These are phyloP conservation scores for Caenorhabditis sp. DNA, from an alignment of 2,888 invertebrate species.

Conservation along the genomic window DNA sequence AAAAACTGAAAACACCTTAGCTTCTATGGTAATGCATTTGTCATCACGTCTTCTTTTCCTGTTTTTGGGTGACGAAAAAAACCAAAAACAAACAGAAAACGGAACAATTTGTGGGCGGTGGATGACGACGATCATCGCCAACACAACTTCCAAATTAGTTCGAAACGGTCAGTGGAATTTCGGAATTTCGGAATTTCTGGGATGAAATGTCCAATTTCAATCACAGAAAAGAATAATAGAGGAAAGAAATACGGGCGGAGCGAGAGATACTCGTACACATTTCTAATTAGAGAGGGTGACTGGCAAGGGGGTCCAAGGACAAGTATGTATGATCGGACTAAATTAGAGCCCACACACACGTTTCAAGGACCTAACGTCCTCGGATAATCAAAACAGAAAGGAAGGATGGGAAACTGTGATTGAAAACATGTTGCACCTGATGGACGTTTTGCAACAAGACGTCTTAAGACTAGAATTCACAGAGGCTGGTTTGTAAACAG, in stretches of 20 bases:
- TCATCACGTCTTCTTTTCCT: too few relatives aligned
- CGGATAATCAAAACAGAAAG: not conserved
- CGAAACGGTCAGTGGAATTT: not conserved
- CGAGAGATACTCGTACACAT: not conserved
- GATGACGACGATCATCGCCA: too few relatives aligned
- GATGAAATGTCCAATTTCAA: slow-evolving; percentile 15
- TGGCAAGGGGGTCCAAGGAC: not conserved
- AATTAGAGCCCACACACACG: not conserved
- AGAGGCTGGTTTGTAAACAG: too few relatives aligned
- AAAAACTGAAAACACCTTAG: not conserved
- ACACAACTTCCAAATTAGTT: too few relatives aligned
- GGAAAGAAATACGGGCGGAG: not conserved
- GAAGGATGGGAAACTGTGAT: too few relatives aligned
- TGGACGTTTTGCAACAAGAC: too few relatives aligned
- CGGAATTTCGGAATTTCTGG: not conserved
- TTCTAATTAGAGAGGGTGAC: not conserved
- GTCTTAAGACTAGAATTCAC: too few relatives aligned
- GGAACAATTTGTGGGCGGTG: too few relatives aligned
- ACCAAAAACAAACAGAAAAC: too few relatives aligned
- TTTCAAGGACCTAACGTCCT: too few relatives aligned
- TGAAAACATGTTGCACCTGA: too few relatives aligned
- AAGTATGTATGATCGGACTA: not conserved
- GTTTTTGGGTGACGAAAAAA: not conserved
- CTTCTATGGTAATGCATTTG: slow-evolving; percentile 1
- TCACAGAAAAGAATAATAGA: not conserved